A percentile compares a stretch with the other conserved stretches of the same genome.
Evolutionary conservation across 2,797 vertebrate genomes (phyloP).

Genomic region (Scomberomorus guttatus): DNA sequence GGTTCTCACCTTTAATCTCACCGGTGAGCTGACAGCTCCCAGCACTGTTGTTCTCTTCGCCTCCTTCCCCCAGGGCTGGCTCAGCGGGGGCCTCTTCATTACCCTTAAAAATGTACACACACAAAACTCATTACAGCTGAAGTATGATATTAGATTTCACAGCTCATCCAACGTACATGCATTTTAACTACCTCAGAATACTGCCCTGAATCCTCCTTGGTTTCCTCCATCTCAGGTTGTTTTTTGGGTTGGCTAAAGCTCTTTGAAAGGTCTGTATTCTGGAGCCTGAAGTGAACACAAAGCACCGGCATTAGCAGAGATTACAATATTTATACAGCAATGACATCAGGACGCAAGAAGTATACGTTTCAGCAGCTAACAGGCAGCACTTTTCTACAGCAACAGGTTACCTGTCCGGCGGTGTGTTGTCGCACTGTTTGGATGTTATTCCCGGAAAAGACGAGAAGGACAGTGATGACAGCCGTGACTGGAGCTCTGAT

Average conservation of each 20-base stretch:
- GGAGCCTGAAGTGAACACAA: slow-evolving; percentile 76
- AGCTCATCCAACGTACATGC: slow-evolving; percentile 9
- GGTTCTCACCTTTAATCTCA: slow-evolving; percentile 84
- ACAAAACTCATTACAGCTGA: slow-evolving; percentile 43
- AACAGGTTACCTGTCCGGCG: slow-evolving; percentile 83
- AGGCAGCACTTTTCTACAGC: slow-evolving; percentile 28
- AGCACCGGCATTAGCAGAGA: not conserved
- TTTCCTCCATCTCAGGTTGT: slow-evolving; percentile 75
- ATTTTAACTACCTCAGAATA: slow-evolving; percentile 65
- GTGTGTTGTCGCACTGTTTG: slow-evolving; percentile 77
- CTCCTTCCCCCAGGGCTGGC: slow-evolving; percentile 79
- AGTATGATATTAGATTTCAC: slow-evolving; percentile 10
- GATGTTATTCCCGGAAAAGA: slow-evolving; percentile 86
- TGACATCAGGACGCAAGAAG: not conserved
- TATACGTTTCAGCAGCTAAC: not conserved
- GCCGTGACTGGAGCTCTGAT: slow-evolving; percentile 86
- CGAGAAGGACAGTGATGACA: slow-evolving; percentile 86
- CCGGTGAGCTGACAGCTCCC: slow-evolving; percentile 85
- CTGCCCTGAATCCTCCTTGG: slow-evolving; percentile 52
- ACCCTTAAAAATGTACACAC: slow-evolving; percentile 74
- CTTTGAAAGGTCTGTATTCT: slow-evolving; percentile 84
- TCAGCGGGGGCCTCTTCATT: slow-evolving; percentile 80
- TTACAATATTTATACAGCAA: not conserved
- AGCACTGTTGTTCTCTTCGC: slow-evolving; percentile 89
- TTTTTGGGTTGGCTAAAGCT: slow-evolving; percentile 49